A percentile compares a stretch with the other conserved stretches of the same genome.
These are phyloP conservation scores for Alcedo atthis DNA, from an alignment of 2,797 vertebrate species.

Conservation along the genomic window DNA sequence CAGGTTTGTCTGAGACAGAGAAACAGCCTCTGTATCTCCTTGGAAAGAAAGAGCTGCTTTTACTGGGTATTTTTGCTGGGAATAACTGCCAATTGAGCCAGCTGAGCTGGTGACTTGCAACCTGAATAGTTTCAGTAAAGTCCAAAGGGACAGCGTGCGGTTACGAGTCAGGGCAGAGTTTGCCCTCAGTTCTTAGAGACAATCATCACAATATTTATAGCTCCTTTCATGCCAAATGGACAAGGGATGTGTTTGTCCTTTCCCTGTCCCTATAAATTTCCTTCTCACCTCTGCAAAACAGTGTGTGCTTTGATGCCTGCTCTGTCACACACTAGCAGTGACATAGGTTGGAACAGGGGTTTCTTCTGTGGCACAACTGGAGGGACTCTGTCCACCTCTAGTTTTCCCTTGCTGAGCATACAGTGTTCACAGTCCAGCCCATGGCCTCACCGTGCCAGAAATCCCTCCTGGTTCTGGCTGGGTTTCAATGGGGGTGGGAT, in stretches of 20 bases:
- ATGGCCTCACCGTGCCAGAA: not conserved
- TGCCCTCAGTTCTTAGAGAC: conserved; percentile 17
- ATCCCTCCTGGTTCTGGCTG: not conserved
- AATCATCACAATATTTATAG: conserved; percentile 18
- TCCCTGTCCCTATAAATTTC: not conserved
- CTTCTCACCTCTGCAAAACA: not conserved
- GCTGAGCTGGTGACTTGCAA: not conserved
- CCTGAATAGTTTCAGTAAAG: conserved; percentile 15
- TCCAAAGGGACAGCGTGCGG: conserved; percentile 25
- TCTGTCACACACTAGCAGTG: rapidly evolving
- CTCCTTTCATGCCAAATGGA: not conserved
- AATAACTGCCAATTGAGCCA: not conserved
- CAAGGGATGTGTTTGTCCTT: not conserved
- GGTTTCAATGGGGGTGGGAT: not conserved
- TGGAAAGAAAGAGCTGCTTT: not conserved
- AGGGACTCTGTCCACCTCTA: not conserved
- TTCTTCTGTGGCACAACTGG: not conserved
- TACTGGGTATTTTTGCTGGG: not conserved
- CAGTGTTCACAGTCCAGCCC: not conserved
- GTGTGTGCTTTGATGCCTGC: not conserved
- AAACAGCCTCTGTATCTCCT: not conserved
- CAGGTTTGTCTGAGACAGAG: not conserved
- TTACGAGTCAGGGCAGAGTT: conserved; percentile 25
- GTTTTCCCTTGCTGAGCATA: not conserved
- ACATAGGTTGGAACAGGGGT: rapidly evolving